Base-by-base conservation (phyloP, 1,140 invertebrate species). In the Tetramorium alpestre region DNA sequence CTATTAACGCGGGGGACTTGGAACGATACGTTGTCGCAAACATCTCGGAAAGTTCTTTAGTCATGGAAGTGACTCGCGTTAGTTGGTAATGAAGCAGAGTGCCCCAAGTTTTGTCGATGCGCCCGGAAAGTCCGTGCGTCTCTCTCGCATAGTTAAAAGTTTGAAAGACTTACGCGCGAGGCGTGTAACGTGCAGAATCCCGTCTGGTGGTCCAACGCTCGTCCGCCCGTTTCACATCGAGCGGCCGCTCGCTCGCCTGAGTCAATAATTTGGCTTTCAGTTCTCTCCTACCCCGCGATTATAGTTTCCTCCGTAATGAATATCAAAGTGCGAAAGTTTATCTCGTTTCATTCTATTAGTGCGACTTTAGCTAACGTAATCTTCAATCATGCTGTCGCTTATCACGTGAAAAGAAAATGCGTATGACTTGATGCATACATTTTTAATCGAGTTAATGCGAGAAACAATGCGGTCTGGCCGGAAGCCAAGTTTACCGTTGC, bases 91-190 rank as follows among this genome's bases (percentile, higher is more conserved):
- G 80, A 84, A 75, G 80, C 69, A 41, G 44, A 84, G 69, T 56
- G 69, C 13, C 8, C 54, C 41, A 60, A 84, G 54, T 84, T 84
- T 84, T 38, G 69, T 75, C 80, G 69, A 75, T 60, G 80, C 54
- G 41, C n/a, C 70, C 16, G 80, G 69, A 7, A 75, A 73, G 80
- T 84, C 80, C 80, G 80, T 75, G 80, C 22, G 65, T 75, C 80
- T 58, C 69, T 75, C 69, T 58, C 69, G 80, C 80, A 84, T 75
- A 84, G 69, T 84, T 84, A 84, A 84, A 84, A 84, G 80, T 84
- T 84, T 47, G 54, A 62, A 60, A 84, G 80, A 75, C 51, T 81
- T 81, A 81, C 38, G 77, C 56, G 54, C 80, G 18, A 47, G 25
- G 64, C 69, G 69, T 84, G 72, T 47, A 60, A 70, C 54, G 67